phyloP scores from a whole-genome alignment of 2,888 invertebrate species.

The Apotomis capreana region DNA sequence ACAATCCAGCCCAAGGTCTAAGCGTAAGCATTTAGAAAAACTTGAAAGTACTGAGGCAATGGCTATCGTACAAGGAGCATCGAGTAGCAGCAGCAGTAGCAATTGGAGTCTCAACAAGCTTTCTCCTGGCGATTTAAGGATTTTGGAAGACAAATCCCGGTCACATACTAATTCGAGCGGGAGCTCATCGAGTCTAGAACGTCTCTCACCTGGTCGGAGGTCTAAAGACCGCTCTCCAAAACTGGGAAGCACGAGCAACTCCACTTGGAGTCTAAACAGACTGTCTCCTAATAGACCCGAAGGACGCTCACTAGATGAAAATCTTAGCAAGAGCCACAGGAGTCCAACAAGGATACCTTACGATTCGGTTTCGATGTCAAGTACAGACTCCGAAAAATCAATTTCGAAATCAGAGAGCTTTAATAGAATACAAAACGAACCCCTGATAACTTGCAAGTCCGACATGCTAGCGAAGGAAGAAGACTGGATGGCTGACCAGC shows the following conservation, averaged over 20 bases:
- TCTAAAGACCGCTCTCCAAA: conserved; percentile 81
- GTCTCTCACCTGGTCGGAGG: conserved; percentile 76
- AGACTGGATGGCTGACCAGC: conserved; percentile 83
- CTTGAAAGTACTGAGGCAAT: conserved; percentile 77
- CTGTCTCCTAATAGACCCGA: conserved; percentile 78
- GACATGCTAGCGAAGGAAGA: conserved; percentile 78
- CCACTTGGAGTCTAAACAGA: conserved; percentile 79
- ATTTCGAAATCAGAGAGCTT: conserved; percentile 81
- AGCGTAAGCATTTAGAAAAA: conserved; percentile 78
- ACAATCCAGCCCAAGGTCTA: conserved; percentile 84
- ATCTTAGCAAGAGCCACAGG: conserved; percentile 72
- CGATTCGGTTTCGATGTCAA: conserved; percentile 79
- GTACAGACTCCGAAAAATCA: conserved; percentile 80
- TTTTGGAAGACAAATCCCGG: conserved; percentile 76
- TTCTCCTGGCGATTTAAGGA: conserved; percentile 77
- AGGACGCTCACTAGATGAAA: conserved; percentile 78
- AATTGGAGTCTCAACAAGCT: conserved; percentile 81
- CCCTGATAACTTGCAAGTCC: conserved; percentile 78
- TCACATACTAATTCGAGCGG: conserved; percentile 81
- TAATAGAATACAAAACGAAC: conserved; percentile 79
- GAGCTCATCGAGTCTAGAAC: conserved; percentile 78
- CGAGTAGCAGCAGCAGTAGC: conserved; percentile 80
- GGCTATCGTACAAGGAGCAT: conserved; percentile 76
- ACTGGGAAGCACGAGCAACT: conserved; percentile 78
- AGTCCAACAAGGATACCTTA: conserved; percentile 78